Evolutionary conservation across 1,140 invertebrate species (phyloP).

Genomic region (Anthonomus grandis): DNA sequence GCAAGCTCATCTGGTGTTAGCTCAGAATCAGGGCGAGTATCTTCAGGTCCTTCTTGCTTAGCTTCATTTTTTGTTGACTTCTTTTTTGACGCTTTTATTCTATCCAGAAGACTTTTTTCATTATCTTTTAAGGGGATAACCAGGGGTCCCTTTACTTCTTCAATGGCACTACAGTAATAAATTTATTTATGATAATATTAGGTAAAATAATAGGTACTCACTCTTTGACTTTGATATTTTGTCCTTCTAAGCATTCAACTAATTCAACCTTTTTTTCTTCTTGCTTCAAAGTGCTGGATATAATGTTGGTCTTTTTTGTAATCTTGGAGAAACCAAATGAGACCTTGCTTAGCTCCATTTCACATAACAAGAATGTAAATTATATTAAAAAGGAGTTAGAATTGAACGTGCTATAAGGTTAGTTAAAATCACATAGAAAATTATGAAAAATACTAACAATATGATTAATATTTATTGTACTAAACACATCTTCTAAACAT

Average conservation of each 20-base stretch:
- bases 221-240: conserved; percentile 69
- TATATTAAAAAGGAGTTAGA: not conserved
- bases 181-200: conserved; percentile 23
- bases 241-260: conserved; percentile 71
- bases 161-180: conserved; percentile 53
- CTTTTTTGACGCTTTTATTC: conserved; percentile 32
- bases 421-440: too few species aligned
- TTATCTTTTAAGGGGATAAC: conserved; percentile 62
- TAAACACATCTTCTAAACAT: too few species aligned
- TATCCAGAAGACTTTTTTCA: conserved; percentile 51
- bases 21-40: conserved; percentile 40
- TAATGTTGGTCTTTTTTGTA: conserved; percentile 59
- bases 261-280: conserved; percentile 59
- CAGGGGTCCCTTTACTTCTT: conserved; percentile 53
- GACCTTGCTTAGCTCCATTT: conserved; percentile 62
- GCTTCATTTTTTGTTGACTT: conserved; percentile 30
- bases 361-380: not conserved
- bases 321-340: conserved; percentile 75
- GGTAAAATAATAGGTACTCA: conserved; percentile 50
- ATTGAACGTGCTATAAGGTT: not conserved
- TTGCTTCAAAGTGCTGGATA: conserved; percentile 36
- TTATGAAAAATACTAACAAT: too few species aligned
- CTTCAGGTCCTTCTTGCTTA: conserved; percentile 38
- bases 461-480: too few species aligned
- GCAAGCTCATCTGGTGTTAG: conserved; percentile 56